phyloP scores from a whole-genome alignment of 2,888 invertebrate genomes.

The Atherix ibis region DNA sequence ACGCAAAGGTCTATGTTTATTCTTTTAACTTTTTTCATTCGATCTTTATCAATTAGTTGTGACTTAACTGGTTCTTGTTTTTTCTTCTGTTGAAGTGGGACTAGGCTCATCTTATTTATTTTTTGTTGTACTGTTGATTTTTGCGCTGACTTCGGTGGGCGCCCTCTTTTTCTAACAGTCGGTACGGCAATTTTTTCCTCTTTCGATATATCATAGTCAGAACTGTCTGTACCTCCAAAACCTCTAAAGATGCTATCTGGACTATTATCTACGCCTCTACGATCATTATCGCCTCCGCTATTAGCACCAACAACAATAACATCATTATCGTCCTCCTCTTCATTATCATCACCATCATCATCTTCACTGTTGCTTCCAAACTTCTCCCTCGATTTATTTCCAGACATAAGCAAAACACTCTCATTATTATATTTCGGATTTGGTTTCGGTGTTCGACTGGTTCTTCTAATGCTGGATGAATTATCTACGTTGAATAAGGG shows the following conservation, averaged over 20 bases:
- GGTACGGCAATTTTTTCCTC: too few species aligned
- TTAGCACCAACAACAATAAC: too few species aligned
- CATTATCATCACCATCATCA: conserved; percentile 15
- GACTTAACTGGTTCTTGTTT: not conserved
- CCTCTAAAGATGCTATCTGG: too few species aligned
- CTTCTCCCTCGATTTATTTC: conserved; percentile 1
- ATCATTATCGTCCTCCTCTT: too few species aligned
- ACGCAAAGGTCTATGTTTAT: not conserved
- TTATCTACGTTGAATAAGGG: conserved; percentile 6
- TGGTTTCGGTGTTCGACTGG: conserved; percentile 30
- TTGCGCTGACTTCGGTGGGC: too few species aligned
- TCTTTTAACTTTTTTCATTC: too few species aligned
- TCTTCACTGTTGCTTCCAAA: conserved; percentile 4
- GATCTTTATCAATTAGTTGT: not conserved
- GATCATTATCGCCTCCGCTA: too few species aligned
- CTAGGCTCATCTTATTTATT: not conserved
- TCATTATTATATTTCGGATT: conserved; percentile 31
- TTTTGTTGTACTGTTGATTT: not conserved
- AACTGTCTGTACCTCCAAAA: too few species aligned
- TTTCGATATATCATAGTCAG: too few species aligned
- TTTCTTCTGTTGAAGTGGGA: too few species aligned
- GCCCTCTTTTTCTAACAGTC: too few species aligned
- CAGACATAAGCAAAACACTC: conserved; percentile 21
- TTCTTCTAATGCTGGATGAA: conserved; percentile 13
- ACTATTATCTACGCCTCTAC: too few species aligned